These are phyloP conservation scores for Linurgus olivaceus DNA, from an alignment of 2,797 vertebrate species.

Conservation along the genomic window DNA sequence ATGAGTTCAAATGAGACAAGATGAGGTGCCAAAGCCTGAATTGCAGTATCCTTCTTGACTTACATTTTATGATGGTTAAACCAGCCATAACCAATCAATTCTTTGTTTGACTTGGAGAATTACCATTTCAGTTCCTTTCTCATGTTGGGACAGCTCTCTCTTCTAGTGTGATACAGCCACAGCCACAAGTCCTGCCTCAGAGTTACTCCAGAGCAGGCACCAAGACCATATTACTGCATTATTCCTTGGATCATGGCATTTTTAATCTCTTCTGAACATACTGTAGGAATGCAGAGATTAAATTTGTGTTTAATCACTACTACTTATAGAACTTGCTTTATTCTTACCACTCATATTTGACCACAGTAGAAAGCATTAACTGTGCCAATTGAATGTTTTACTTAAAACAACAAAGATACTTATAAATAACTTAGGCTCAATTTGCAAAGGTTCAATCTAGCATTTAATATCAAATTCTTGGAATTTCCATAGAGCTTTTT, in stretches of 20 bases:
- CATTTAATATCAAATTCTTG: background rate
- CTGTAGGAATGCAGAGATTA: background rate
- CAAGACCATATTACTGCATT: background rate
- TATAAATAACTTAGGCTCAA: background rate
- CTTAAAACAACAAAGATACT: background rate
- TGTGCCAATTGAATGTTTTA: background rate
- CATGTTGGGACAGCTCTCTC: background rate
- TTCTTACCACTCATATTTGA: background rate
- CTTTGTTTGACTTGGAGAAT: background rate
- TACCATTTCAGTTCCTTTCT: background rate
- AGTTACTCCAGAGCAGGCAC: background rate
- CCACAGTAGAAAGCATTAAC: background rate
- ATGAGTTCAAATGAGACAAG: background rate
- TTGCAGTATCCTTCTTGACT: background rate
- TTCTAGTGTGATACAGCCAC: background rate
- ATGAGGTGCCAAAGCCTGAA: background rate
- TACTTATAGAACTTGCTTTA: background rate
- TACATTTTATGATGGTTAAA: background rate
- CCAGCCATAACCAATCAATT: background rate
- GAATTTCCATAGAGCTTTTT: background rate
- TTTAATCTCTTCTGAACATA: background rate
- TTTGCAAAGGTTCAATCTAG: background rate
- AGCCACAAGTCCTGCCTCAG: background rate
- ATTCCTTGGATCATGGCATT: background rate
- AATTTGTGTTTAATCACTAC: background rate